Conservation (phyloP, 2,888 invertebrate genomes). For the Nomada ferruginata region DNA sequence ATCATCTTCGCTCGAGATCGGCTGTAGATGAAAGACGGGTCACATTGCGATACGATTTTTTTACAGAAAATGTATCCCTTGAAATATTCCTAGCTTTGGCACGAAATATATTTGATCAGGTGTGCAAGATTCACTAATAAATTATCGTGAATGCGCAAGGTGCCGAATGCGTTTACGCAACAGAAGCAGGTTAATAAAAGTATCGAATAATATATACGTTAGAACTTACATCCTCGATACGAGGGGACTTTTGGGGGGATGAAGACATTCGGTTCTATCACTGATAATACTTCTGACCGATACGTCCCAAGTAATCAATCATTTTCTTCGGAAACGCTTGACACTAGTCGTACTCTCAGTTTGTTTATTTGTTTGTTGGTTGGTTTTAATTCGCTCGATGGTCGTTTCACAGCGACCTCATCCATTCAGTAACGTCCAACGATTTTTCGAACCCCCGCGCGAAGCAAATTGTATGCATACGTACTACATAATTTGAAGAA, state of each 20-base stretch:
- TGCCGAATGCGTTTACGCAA: not conserved
- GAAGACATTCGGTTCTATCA: conserved; percentile 67
- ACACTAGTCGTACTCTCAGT: conserved; percentile 74
- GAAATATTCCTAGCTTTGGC: not conserved
- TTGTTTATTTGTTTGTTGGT: conserved; percentile 69
- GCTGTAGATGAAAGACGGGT: conserved; percentile 35
- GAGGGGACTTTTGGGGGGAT: conserved; percentile 57
- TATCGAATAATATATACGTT: not conserved
- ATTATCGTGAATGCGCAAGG: not conserved
- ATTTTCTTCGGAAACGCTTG: conserved; percentile 67
- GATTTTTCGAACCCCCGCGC: not conserved
- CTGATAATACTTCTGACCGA: conserved; percentile 20
- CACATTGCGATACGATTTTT: not conserved
- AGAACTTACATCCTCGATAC: conserved; percentile 71
- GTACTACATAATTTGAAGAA: not conserved
- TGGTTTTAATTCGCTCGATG: conserved; percentile 45
- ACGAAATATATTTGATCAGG: not conserved
- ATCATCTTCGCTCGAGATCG: conserved; percentile 72
- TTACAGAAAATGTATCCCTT: not conserved
- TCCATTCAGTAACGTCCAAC: conserved; percentile 23
- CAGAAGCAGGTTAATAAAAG: conserved; percentile 52
- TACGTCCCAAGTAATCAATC: conserved; percentile 52
- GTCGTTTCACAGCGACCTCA: conserved; percentile 51
- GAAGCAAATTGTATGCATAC: not conserved
- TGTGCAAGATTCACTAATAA: not conserved